Evolutionary conservation across 2,113 vertebrate genomes (phyloP).

Genomic region (Leptobrachium leishanense): DNA sequence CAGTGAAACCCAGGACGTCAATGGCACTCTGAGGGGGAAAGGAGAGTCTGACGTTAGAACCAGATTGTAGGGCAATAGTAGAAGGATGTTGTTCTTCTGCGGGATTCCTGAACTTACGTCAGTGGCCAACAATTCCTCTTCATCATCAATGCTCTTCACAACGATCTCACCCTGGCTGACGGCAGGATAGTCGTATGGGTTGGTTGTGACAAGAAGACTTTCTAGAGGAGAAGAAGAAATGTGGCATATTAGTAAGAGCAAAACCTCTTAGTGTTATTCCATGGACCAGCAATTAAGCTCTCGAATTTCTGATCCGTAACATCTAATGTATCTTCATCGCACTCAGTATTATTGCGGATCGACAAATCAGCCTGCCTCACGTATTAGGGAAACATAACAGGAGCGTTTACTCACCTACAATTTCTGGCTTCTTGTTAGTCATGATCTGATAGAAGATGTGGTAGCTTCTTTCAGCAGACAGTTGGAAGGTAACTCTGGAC

Average conservation of each 20-base stretch:
- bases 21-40: slow-evolving; percentile 67
- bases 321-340: no score
- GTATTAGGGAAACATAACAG: background rate
- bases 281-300: background rate
- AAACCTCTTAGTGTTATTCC: background rate
- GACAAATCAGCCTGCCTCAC: no score
- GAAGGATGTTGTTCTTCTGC: background rate
- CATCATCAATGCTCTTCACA: slow-evolving; percentile 80
- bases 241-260: background rate
- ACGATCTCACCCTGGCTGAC: slow-evolving; percentile 77
- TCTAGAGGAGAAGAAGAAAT: slow-evolving; percentile 55
- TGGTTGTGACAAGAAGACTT: slow-evolving; percentile 84
- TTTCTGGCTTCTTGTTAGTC: slow-evolving; percentile 78
- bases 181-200: slow-evolving; percentile 76
- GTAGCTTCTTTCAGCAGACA: slow-evolving; percentile 77
- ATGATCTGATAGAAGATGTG: slow-evolving; percentile 83
- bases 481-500: slow-evolving; percentile 79
- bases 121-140: slow-evolving; percentile 75
- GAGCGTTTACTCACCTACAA: slow-evolving; percentile 70
- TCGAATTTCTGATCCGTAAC: no score
- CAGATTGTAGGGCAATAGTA: background rate
- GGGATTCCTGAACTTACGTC: slow-evolving; percentile 65
- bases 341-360: no score
- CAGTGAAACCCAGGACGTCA: slow-evolving; percentile 77
- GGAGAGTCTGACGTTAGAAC: background rate